Conservation (phyloP, 2,888 invertebrate species). For the Acanthopleura granulata region DNA sequence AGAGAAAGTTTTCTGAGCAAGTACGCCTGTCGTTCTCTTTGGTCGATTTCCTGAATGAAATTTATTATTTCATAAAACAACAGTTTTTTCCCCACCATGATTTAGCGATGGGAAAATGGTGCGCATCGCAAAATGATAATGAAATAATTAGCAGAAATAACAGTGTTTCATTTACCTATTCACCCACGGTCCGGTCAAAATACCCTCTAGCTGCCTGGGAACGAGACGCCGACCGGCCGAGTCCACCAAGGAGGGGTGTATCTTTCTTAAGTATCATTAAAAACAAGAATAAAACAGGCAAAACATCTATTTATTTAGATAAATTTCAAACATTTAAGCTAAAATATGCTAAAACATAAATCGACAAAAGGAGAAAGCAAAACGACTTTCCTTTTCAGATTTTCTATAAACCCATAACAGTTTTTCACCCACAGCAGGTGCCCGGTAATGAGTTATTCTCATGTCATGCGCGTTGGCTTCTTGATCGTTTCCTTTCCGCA, state of each 20-base stretch:
- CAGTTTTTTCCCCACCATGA: too few relatives aligned
- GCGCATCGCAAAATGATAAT: too few relatives aligned
- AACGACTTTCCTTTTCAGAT: too few relatives aligned
- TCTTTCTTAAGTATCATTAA: not conserved
- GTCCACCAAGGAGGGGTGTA: not conserved
- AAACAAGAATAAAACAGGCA: not conserved
- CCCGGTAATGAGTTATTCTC: not conserved
- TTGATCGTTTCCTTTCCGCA: not conserved
- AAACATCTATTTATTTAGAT: not conserved
- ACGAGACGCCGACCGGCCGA: constrained; percentile 7
- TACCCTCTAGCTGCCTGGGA: constrained; percentile 11
- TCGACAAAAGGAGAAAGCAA: too few relatives aligned
- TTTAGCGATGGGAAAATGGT: too few relatives aligned
- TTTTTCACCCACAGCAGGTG: not conserved
- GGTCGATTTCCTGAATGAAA: too few relatives aligned
- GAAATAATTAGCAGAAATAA: too few relatives aligned
- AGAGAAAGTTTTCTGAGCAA: too few relatives aligned
- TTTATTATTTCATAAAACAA: too few relatives aligned
- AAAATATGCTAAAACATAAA: too few relatives aligned
- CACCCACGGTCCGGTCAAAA: not conserved
- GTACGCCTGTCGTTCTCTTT: too few relatives aligned
- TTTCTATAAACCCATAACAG: not conserved
- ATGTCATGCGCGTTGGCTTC: not conserved
- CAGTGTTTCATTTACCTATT: too few relatives aligned
- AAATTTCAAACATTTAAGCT: not conserved